phyloP scores from a whole-genome alignment of 2,797 vertebrate species.

The Schizothorax lantsangensis region DNA sequence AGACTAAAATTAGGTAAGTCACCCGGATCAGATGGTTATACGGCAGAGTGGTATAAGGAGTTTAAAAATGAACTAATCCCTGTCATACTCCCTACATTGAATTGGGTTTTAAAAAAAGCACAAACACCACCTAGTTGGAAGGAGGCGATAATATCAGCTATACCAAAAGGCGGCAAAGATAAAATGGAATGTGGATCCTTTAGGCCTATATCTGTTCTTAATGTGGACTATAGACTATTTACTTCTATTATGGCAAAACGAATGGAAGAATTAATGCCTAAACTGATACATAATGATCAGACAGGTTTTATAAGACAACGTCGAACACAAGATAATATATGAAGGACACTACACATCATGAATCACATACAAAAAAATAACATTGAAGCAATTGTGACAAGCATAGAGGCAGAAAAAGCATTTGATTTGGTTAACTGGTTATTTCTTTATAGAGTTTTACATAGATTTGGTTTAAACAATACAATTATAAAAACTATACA shows the following conservation, averaged over 20 bases:
- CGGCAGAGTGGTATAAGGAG: background rate
- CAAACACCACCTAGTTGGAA: background rate
- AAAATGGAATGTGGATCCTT: conserved; percentile 28
- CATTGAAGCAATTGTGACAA: conserved; percentile 1
- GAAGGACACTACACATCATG: conserved; percentile 35
- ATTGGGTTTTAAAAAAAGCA: conserved; percentile 37
- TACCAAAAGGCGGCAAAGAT: conserved; percentile 26
- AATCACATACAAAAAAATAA: background rate
- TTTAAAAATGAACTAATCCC: conserved; percentile 34
- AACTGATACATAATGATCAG: conserved; percentile 30
- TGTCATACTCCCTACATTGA: conserved; percentile 23
- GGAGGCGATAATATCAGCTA: conserved; percentile 45
- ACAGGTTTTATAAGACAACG: conserved; percentile 38
- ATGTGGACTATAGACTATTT: conserved; percentile 33
- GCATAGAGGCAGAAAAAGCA: conserved; percentile 24
- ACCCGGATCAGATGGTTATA: no score
- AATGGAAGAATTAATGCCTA: conserved; percentile 31
- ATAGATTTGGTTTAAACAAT: background rate
- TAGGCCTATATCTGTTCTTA: conserved; percentile 30
- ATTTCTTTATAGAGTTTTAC: background rate
- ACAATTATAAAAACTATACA: background rate
- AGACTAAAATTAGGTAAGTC: no score
- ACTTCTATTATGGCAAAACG: conserved; percentile 45
- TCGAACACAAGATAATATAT: conserved; percentile 42
- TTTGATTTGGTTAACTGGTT: background rate